These are phyloP conservation scores for Chromobotia macracanthus DNA, from an alignment of 2,797 vertebrate species.

Conservation along the genomic window DNA sequence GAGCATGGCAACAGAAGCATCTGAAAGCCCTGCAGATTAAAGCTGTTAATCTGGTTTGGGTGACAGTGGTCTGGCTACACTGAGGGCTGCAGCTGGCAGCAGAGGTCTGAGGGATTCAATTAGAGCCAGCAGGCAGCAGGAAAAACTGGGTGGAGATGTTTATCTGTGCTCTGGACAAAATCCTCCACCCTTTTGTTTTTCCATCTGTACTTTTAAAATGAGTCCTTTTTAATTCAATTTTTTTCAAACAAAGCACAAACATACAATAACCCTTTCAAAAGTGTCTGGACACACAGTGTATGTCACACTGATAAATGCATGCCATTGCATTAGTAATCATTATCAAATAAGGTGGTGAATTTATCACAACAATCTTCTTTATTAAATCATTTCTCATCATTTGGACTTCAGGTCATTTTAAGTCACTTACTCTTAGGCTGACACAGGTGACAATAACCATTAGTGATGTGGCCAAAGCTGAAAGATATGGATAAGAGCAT, in stretches of 20 bases:
- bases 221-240: background rate
- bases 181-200: conserved; percentile 8
- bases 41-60: conserved; percentile 48
- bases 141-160: conserved; percentile 32
- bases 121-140: conserved; percentile 37
- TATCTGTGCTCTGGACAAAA: conserved; percentile 21
- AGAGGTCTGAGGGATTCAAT: conserved; percentile 40
- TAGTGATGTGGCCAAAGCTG: no score
- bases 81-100: conserved; percentile 43
- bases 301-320: background rate
- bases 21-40: conserved; percentile 32
- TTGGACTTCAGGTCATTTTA: no score
- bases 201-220: conserved; percentile 11
- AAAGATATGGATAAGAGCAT: no score
- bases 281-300: background rate
- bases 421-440: no score
- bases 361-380: no score
- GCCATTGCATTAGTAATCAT: no score
- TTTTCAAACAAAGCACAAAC: background rate
- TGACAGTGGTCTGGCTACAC: conserved; percentile 50
- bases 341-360: no score
- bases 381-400: no score
- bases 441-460: no score
- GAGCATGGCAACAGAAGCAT: conserved; percentile 28
- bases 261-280: background rate